These are phyloP conservation scores for Philereme vetulata DNA, from an alignment of 2,888 invertebrate genomes.

Conservation along the genomic window DNA sequence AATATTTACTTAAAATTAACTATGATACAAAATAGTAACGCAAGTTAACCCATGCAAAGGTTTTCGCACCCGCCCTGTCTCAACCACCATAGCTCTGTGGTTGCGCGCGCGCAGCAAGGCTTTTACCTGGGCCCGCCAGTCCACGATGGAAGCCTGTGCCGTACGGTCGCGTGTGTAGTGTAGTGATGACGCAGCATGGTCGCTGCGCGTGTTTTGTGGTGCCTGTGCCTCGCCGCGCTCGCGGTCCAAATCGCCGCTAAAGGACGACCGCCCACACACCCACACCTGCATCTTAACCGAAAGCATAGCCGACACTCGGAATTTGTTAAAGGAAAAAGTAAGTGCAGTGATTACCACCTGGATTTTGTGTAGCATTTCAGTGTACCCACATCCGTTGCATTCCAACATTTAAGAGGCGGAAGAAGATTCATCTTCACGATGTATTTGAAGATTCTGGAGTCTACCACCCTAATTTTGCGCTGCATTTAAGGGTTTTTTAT, in stretches of 20 bases:
- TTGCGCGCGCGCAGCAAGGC: conserved; percentile 69
- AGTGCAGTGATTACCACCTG: conserved; percentile 62
- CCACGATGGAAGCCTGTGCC: conserved; percentile 74
- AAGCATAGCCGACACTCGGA: conserved; percentile 82
- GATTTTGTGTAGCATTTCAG: conserved; percentile 6
- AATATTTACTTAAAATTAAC: no score
- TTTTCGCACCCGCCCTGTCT: conserved; percentile 42
- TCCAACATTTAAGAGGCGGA: no score
- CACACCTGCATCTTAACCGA: conserved; percentile 44
- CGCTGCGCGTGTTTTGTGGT: conserved; percentile 73
- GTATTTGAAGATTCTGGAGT: no score
- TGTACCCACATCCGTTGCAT: background rate
- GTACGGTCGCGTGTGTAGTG: conserved; percentile 67
- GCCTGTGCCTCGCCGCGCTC: conserved; percentile 65
- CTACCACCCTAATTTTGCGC: no score
- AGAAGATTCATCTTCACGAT: no score
- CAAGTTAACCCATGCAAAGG: conserved; percentile 13
- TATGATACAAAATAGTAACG: no score
- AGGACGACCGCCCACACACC: conserved; percentile 55
- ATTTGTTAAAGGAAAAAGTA: conserved; percentile 92
- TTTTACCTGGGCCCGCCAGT: conserved; percentile 67
- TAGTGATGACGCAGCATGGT: conserved; percentile 81
- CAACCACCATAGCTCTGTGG: conserved; percentile 51
- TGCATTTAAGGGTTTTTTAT: no score
- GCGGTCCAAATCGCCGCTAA: conserved; percentile 57